Percentiles rank a stretch among this genome's conserved stretches.
Evolutionary conservation across 2,888 invertebrate genomes (phyloP).

Genomic region (Dynastes tityus): DNA sequence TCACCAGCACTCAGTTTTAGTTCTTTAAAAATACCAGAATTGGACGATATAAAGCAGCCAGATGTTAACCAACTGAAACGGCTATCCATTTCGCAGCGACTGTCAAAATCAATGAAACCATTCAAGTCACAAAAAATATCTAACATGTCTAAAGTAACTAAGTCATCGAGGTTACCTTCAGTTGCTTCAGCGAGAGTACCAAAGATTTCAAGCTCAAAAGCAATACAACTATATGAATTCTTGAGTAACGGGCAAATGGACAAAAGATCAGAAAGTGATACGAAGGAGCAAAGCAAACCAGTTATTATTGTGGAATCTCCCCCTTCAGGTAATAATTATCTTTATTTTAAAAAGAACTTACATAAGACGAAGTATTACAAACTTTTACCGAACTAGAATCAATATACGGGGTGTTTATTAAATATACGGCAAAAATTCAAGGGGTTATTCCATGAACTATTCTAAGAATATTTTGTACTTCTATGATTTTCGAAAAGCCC

Average conservation of each 20-base stretch:
- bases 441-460: too few relatives aligned
- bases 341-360: too few relatives aligned
- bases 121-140: neutral
- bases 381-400: too few relatives aligned
- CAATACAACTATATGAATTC: constrained; percentile 6
- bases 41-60: neutral
- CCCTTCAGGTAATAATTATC: neutral
- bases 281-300: neutral
- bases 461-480: too few relatives aligned
- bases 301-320: neutral
- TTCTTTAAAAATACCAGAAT: neutral
- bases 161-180: constrained; percentile 7
- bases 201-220: constrained; percentile 21
- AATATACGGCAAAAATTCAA: too few relatives aligned
- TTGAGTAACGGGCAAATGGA: neutral
- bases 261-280: neutral
- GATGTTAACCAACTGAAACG: neutral
- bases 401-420: too few relatives aligned
- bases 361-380: too few relatives aligned
- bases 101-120: constrained; percentile 4
- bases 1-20: neutral
- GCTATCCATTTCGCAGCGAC: neutral
- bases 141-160: neutral
- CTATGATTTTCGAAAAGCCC: too few relatives aligned
- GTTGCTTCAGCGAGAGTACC: constrained; percentile 3